These are phyloP conservation scores for Ahaetulla prasina DNA, from an alignment of 2,113 vertebrate species.

Conservation along the genomic window DNA sequence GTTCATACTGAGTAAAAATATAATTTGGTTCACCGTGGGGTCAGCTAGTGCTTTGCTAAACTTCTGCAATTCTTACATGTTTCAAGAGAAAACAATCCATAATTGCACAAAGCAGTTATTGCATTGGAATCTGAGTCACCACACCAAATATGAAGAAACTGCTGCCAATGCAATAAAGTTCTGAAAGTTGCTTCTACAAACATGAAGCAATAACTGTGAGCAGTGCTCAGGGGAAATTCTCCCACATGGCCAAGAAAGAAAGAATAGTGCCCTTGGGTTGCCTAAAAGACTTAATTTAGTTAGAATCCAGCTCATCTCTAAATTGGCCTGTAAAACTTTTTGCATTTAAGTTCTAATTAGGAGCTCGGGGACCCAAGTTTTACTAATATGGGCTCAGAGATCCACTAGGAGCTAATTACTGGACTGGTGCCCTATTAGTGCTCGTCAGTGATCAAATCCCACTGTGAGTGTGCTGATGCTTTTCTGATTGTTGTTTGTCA, in stretches of 20 bases:
- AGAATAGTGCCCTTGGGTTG: not conserved
- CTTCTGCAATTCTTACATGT: not conserved
- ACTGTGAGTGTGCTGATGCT: not conserved
- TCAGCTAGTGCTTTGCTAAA: not conserved
- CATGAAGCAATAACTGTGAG: not conserved
- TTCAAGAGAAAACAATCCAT: not conserved
- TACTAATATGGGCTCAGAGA: conserved; percentile 32
- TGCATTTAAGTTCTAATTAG: conserved; percentile 4
- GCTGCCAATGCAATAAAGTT: not conserved
- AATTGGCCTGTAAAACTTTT: conserved; percentile 24
- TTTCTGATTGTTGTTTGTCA: not conserved
- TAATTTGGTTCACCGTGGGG: not conserved
- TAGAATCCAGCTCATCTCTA: not conserved
- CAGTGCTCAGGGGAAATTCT: not conserved
- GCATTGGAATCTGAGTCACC: not conserved
- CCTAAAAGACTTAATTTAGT: not conserved
- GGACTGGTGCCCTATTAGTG: conserved; percentile 34
- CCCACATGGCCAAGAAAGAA: not conserved
- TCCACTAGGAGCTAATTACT: conserved; percentile 50
- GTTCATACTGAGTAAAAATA: not conserved
- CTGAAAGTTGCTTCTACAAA: not conserved
- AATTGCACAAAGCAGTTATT: not conserved
- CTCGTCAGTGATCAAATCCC: conserved; percentile 18
- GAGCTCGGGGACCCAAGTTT: conserved; percentile 11
- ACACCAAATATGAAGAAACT: not conserved